Base-by-base conservation (phyloP, 2,797 vertebrate genomes). In the Benthosema pterotum region DNA sequence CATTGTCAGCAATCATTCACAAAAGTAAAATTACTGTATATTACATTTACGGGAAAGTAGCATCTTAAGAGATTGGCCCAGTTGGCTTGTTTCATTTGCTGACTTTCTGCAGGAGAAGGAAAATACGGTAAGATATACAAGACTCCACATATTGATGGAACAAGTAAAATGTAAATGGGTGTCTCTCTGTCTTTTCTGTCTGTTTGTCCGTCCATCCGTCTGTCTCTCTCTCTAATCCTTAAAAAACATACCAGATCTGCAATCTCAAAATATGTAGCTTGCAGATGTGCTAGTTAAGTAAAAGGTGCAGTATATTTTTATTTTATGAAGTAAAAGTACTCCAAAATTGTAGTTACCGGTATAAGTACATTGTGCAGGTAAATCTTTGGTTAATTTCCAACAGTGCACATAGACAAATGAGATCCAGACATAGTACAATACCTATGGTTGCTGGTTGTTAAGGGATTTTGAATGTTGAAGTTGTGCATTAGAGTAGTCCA, bases 21-120 rank as follows among this genome's bases (percentile, higher is more conserved):
- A 42, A 18, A 46, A 43, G 61, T 57, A 61, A 60, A 76, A 19
- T 18, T 28, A 18, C 64, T 12, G 56, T n/a, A 75, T 75, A 83
- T 90, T 83, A 89, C 83, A 49, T 82, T 83, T 83, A 51, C 80
- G 60, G 15, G 82, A 77, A 67, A 88, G 77, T 1, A 87, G 61
- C 3, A 57, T 76, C 72, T 89, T 71, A 11, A 89, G 79, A 58
- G 89, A 86, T 60, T 75, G 64, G 49, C 50, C 75, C 63, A 51
- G 53, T 15, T 55, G 60, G 45, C 48, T 60, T 12, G 62, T 55
- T 70, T 86, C 71, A 68, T 69, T 72, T 65, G 62, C 42, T 65
- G 83, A 55, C 15, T 69, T 63, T 56, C 84, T 89, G 73, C n/a
- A 66, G 45, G 28, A 0, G 15, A 13, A 74, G 28, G 38, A 46